Evolutionary conservation across 2,888 invertebrate genomes (phyloP), one percentile per base, ranked within the genome.

Genomic region (Kuschelorhynchus macadamiae): DNA sequence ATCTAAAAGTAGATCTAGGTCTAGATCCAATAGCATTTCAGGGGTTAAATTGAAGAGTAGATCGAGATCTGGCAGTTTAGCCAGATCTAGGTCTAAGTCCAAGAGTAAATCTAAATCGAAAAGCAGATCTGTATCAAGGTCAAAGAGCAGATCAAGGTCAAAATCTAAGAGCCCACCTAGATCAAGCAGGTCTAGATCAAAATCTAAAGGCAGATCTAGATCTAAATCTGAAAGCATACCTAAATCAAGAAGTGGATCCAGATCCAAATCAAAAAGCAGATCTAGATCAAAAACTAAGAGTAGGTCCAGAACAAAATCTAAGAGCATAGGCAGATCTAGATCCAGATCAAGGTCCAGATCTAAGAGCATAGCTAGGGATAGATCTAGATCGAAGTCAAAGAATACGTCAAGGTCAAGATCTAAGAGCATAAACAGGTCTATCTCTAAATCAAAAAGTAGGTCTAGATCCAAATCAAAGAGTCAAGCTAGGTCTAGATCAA

Each of bases 311-410:
- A 20, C 41, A 41, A 42, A 25, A 16, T 46, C 46, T 44, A 78
- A 76, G 30, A 71, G 71, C n/a, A n/a, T n/a, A n/a, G n/a, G n/a
- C 18, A 56, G 74, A 42, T 76, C 77, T 11, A 53, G 71, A 52
- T 70, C 57, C 9, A 44, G 17, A 14, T 16, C 16, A 14, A 9
- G 16, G 18, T 32, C 47, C 1, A 46, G 47, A 41, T 25, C 25
- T 25, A 25, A 25, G 25, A 46, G 44, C 21, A 36, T 36, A 33
- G 46, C 59, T 3, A 47, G 49, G 42, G 14, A 12, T 0, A 33
- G 30, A 17, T 25, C 25, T 25, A 25, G 25, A 25, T 25, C 25
- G 5, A 80, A 78, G 9, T 49, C 60, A 39, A 61, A 25, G 41
- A 21, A 25, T 14, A 63, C 47, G 30, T 63, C 63, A 16, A 66